These are phyloP conservation scores for Microtus richardsoni DNA, from an alignment of 2,113 vertebrate species.

Conservation along the genomic window DNA sequence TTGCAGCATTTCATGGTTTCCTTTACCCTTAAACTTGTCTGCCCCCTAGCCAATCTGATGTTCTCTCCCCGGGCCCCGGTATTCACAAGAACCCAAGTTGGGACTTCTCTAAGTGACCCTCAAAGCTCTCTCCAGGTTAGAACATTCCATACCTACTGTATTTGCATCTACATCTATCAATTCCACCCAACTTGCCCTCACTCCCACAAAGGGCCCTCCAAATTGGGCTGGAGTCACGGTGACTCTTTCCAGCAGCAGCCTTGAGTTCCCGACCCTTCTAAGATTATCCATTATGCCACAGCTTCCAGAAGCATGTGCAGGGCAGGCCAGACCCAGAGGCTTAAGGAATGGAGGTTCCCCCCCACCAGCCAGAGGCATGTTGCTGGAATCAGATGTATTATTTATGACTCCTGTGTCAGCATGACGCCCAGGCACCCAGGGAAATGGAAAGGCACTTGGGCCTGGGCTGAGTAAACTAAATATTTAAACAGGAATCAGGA, in stretches of 20 bases:
- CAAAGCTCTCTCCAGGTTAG: not conserved
- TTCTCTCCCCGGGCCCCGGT: not conserved
- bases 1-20: not conserved
- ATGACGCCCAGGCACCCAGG: constrained; percentile 76
- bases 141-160: not conserved
- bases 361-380: not conserved
- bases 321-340: not conserved
- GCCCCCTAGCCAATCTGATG: not conserved
- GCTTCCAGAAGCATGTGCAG: not conserved
- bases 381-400: constrained; percentile 69
- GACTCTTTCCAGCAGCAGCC: not conserved
- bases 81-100: not conserved
- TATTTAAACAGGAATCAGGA: constrained; percentile 81
- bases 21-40: not conserved
- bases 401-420: constrained; percentile 75
- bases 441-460: constrained; percentile 79
- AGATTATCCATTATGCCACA: not conserved
- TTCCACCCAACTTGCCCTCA: not conserved
- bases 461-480: constrained; percentile 79
- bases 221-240: not conserved
- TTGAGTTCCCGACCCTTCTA: not conserved
- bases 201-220: not conserved
- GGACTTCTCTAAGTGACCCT: not conserved
- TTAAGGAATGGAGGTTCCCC: not conserved
- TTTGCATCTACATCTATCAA: not conserved